Conservation (phyloP, 2,113 vertebrate genomes). For the Bos indicus region DNA sequence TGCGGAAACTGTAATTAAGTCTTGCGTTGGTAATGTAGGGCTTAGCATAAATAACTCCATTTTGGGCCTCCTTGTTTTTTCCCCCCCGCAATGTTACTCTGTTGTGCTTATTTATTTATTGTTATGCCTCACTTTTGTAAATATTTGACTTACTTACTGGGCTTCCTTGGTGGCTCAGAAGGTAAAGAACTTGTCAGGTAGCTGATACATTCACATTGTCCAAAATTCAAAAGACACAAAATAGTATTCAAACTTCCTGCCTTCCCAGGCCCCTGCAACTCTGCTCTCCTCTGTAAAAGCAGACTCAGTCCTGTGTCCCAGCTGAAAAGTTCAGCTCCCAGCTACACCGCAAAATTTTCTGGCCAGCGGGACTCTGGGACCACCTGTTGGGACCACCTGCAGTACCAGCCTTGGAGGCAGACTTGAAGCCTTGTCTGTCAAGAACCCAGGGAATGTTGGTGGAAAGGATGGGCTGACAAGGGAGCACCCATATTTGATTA, state of each 20-base stretch:
- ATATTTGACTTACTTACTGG: not conserved
- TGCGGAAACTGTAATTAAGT: not conserved
- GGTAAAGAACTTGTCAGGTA: not conserved
- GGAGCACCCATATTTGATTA: not conserved
- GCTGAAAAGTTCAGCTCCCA: not conserved
- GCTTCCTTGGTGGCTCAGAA: not conserved
- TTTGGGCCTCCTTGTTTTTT: not conserved
- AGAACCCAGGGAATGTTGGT: not conserved
- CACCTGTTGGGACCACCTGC: not conserved
- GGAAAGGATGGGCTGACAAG: not conserved
- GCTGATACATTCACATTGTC: not conserved
- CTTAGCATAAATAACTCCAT: not conserved
- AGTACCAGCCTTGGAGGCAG: not conserved
- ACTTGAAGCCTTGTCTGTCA: not conserved
- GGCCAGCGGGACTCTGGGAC: too few relatives aligned
- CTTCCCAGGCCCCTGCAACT: not conserved
- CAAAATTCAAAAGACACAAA: not conserved
- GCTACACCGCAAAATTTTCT: not conserved
- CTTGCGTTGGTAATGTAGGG: not conserved
- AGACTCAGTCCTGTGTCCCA: not conserved
- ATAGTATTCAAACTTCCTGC: not conserved
- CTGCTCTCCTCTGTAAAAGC: not conserved
- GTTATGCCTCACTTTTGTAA: not conserved
- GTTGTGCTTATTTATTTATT: not conserved
- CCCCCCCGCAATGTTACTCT: not conserved